These are phyloP conservation scores for Neosilurus mollespiculum DNA, from an alignment of 2,797 vertebrate genomes.

Conservation along the genomic window DNA sequence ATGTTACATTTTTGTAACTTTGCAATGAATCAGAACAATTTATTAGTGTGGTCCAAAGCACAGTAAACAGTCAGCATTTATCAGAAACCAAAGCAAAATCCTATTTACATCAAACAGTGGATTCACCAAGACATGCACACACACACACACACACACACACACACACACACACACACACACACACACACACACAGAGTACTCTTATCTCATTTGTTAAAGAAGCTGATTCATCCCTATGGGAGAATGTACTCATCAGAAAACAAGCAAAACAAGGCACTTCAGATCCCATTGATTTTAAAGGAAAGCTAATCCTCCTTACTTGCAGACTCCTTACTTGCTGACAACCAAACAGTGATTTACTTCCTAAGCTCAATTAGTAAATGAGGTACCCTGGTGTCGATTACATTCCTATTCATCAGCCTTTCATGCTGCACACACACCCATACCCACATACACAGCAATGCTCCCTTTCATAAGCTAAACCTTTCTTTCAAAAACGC, in stretches of 20 bases:
- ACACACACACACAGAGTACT: conserved; percentile 25
- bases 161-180: conserved; percentile 28
- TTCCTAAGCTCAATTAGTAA: conserved; percentile 76
- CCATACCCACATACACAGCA: background rate
- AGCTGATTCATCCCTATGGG: conserved; percentile 55
- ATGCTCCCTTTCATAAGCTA: background rate
- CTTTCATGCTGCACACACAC: background rate
- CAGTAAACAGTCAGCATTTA: background rate
- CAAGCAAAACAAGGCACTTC: conserved; percentile 53
- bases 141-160: conserved; percentile 18
- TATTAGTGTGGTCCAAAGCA: background rate
- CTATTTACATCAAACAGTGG: background rate
- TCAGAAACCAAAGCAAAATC: background rate
- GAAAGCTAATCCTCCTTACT: conserved; percentile 60
- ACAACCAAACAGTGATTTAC: conserved; percentile 70
- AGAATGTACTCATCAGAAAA: conserved; percentile 52
- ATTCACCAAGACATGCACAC: background rate
- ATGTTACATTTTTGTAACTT: background rate
- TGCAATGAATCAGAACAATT: background rate
- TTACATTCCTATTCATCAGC: conserved; percentile 42
- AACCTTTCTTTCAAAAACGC: background rate
- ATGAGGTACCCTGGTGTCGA: conserved; percentile 62
- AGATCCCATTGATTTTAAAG: conserved; percentile 69
- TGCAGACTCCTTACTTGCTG: conserved; percentile 54
- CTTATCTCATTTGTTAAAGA: conserved; percentile 48